Percentiles rank a stretch among this genome's conserved stretches.
Evolutionary conservation across 2,888 invertebrate species (phyloP).

Genomic region (Agrypnus murinus): DNA sequence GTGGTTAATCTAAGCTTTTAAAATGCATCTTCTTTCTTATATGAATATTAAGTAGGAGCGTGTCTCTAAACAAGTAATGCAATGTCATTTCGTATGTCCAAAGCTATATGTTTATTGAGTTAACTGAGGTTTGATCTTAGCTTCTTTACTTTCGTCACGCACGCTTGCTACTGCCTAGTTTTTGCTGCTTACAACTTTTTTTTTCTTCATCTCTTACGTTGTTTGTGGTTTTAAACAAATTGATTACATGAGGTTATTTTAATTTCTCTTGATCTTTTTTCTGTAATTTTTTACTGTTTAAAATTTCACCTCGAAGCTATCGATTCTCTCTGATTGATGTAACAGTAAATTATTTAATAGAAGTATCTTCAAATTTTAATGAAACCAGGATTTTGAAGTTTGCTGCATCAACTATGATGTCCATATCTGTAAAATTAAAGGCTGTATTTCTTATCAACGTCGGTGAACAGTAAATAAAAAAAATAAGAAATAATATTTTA

Average conservation of each 20-base stretch:
- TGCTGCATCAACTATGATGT: too few relatives aligned
- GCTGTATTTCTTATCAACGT: too few relatives aligned
- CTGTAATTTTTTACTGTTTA: neutral
- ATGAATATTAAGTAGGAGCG: slow-evolving; percentile 61
- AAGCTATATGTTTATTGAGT: slow-evolving; percentile 58
- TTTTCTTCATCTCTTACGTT: slow-evolving; percentile 19
- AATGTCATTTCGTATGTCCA: slow-evolving; percentile 57
- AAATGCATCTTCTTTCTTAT: slow-evolving; percentile 60
- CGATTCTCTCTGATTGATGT: neutral
- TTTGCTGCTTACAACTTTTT: slow-evolving; percentile 40
- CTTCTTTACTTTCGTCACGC: slow-evolving; percentile 56
- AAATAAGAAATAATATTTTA: too few relatives aligned
- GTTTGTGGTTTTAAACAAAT: slow-evolving; percentile 37
- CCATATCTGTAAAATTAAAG: too few relatives aligned
- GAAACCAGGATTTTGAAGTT: neutral
- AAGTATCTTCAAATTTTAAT: neutral
- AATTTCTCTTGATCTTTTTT: slow-evolving; percentile 3
- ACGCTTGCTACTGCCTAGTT: slow-evolving; percentile 49
- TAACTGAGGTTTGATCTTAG: slow-evolving; percentile 55
- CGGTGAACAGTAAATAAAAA: too few relatives aligned
- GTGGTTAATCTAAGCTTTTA: slow-evolving; percentile 57
- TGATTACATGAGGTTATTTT: slow-evolving; percentile 37
- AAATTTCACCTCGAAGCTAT: neutral
- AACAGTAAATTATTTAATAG: neutral
- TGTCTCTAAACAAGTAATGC: slow-evolving; percentile 58